A percentile compares a stretch with the other conserved stretches of the same genome.
phyloP scores from a whole-genome alignment of 2,797 vertebrate genomes.

The Acropternis orthonyx region DNA sequence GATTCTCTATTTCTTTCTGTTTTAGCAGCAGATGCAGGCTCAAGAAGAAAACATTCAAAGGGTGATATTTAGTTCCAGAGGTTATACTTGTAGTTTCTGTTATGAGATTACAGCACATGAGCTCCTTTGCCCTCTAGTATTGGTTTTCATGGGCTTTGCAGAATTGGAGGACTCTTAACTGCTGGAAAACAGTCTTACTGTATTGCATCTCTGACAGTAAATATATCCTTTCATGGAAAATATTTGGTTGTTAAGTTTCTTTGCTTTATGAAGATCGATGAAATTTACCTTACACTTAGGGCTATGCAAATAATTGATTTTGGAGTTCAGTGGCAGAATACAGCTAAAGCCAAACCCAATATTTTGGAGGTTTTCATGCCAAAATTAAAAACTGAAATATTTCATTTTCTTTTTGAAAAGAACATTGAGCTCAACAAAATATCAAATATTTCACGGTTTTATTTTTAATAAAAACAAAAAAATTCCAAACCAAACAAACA shows the following conservation, averaged over 20 bases:
- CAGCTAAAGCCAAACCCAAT: slow-evolving; percentile 15
- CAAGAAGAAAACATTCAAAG: background rate
- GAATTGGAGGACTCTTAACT: slow-evolving; percentile 3
- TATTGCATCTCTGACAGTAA: background rate
- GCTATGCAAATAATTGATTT: slow-evolving; percentile 34
- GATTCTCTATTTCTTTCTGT: background rate
- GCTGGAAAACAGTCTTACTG: background rate
- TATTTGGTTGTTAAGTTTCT: background rate
- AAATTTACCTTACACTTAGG: slow-evolving; percentile 20
- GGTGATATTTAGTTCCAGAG: slow-evolving; percentile 9
- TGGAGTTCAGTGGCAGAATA: background rate
- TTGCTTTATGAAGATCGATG: background rate
- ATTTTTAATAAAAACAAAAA: background rate
- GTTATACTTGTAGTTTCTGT: slow-evolving; percentile 26
- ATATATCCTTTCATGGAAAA: background rate
- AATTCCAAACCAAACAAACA: background rate
- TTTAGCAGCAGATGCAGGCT: background rate
- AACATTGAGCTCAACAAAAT: background rate
- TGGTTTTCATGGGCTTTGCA: slow-evolving; percentile 9
- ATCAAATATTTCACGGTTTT: background rate
- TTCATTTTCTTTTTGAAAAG: slow-evolving; percentile 11
- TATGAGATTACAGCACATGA: background rate
- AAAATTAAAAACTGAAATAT: background rate
- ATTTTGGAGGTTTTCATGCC: slow-evolving; percentile 2
- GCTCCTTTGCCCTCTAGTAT: background rate